Conservation (phyloP, 1,140 invertebrate species). For the Drosophila orena region DNA sequence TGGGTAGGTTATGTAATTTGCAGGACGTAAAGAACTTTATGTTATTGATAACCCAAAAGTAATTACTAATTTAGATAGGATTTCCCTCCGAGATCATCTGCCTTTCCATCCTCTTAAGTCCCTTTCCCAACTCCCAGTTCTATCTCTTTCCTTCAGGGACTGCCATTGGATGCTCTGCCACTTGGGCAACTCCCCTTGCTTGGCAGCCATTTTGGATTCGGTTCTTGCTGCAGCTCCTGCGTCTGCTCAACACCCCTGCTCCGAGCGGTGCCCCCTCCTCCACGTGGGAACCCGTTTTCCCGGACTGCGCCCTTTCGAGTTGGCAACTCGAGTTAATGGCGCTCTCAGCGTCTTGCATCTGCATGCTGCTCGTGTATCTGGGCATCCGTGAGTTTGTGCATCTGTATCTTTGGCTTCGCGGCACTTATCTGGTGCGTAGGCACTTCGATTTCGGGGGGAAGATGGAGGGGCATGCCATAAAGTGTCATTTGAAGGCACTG, state of each 20-base stretch:
- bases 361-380: conserved; percentile 39
- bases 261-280: neutral
- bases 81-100: neutral
- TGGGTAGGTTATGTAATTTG: too few species aligned
- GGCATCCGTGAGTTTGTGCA: conserved; percentile 47
- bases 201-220: conserved; percentile 66
- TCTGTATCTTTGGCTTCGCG: conserved; percentile 48
- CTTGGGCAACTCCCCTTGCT: conserved; percentile 42
- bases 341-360: conserved; percentile 54
- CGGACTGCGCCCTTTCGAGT: conserved; percentile 58
- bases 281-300: conserved; percentile 56
- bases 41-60: too few species aligned
- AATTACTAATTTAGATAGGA: neutral
- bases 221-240: conserved; percentile 48
- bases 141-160: conserved; percentile 16
- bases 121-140: neutral
- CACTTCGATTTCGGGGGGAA: conserved; percentile 15
- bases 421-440: conserved; percentile 59
- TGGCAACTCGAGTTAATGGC: conserved; percentile 56
- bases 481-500: conserved; percentile 31
- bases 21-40: too few species aligned
- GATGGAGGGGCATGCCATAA: conserved; percentile 22
- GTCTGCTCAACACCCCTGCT: conserved; percentile 5
- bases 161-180: conserved; percentile 48
- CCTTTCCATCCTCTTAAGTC: neutral